Evolutionary conservation across 2,113 vertebrate genomes (phyloP).

Genomic region (Sinocyclocheilus maitianheensis): DNA sequence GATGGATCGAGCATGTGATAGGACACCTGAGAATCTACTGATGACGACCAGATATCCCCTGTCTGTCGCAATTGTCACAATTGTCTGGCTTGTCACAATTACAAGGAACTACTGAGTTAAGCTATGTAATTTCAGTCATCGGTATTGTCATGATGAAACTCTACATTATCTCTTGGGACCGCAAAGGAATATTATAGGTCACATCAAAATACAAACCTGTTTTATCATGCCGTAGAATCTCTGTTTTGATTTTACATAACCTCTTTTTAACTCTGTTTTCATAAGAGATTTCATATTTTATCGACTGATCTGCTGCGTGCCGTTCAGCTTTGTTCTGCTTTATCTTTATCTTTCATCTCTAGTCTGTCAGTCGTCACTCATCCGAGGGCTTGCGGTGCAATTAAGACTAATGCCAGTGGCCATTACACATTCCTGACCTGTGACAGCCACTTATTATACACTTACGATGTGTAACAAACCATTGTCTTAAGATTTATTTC

Average conservation of each 20-base stretch:
- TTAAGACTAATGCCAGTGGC: conserved; percentile 65
- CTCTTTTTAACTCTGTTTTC: conserved; percentile 1
- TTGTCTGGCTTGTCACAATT: not conserved
- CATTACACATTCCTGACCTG: conserved; percentile 66
- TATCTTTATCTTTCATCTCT: conserved; percentile 61
- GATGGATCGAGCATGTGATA: not conserved
- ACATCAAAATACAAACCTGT: conserved; percentile 9
- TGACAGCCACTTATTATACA: conserved; percentile 73
- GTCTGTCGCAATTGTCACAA: conserved; percentile 16
- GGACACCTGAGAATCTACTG: conserved; percentile 31
- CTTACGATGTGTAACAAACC: conserved; percentile 66
- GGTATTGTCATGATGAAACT: conserved; percentile 3
- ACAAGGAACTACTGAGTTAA: not conserved
- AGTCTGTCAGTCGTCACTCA: conserved; percentile 63
- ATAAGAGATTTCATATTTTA: not conserved
- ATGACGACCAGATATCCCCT: not conserved
- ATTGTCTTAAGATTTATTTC: conserved; percentile 61
- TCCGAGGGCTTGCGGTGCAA: conserved; percentile 62
- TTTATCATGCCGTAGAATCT: conserved; percentile 13
- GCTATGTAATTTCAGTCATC: conserved; percentile 2
- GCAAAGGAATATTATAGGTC: conserved; percentile 14
- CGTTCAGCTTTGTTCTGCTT: conserved; percentile 35
- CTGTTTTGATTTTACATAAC: conserved; percentile 6
- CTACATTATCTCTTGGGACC: not conserved
- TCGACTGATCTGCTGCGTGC: conserved; percentile 30